Base-by-base conservation (phyloP, 2,888 invertebrate species). In the Hemistola chrysoprasaria region DNA sequence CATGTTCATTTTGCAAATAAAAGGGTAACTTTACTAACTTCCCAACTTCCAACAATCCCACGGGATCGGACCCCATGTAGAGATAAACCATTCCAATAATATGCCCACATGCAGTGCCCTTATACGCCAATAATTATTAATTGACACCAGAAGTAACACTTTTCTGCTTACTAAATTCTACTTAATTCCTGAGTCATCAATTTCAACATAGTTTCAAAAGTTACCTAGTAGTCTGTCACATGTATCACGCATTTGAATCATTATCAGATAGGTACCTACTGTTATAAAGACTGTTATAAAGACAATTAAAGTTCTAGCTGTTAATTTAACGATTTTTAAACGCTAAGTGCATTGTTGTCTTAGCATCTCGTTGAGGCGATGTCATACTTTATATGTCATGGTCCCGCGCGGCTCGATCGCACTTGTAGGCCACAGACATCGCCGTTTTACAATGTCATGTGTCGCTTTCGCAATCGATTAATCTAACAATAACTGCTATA, bases 391-490 rank as follows among this genome's bases (percentile, higher is more conserved):
- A 80, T 86, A 79, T 87, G 86, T 87, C 86, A 86, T 52, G 86
- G 86, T 60, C 82, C 50, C 67, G 71, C 67, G 73, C 62, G 75
- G 83, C 82, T 83, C 80, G 81, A 82, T 79, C 78, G 87, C 82
- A 77, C 82, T 86, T 85, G 85, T 86, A 86, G 87, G 86, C 82
- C 86, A 71, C 68, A 73, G 68, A 67, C 78, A 83, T 80, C 80
- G 71, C 65, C 50, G 74, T 72, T 79, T 75, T 79, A 84, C 87
- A 87, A 85, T 86, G 87, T 87, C 85, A 86, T 86, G 83, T 84
- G 76, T 83, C 66, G 68, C 65, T 85, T 78, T 85, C 69, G 82
- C 78, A 85, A 83, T 71, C 70, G 59, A 76, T 76, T 65, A 37
- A 62, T 63, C 62, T 65, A 70, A 79, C 76, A 81, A 75, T 77